phyloP scores from a whole-genome alignment of 2,113 vertebrate species.

The Phycodurus eques region DNA sequence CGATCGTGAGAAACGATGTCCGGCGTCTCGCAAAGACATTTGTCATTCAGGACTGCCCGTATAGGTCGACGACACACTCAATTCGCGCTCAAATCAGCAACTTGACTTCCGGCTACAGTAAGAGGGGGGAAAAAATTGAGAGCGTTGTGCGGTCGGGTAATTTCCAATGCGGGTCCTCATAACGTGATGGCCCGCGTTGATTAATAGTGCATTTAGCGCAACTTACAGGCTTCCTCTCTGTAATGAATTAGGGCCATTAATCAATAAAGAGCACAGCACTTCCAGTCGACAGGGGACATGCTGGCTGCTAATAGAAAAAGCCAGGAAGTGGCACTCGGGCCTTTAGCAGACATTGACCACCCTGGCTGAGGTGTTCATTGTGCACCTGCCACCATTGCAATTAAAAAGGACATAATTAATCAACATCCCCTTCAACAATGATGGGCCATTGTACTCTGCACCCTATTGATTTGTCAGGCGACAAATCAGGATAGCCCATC shows the following conservation, averaged over 20 bases:
- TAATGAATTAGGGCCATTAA: conserved; percentile 99
- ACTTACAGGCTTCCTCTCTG: conserved; percentile 91
- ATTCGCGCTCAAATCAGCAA: conserved; percentile 78
- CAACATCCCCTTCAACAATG: conserved; percentile 83
- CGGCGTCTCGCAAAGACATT: conserved; percentile 84
- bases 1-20: conserved; percentile 88
- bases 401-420: conserved; percentile 98
- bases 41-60: conserved; percentile 86
- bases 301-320: conserved; percentile 98
- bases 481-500: conserved; percentile 59
- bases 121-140: conserved; percentile 2
- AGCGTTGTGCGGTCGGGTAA: conserved; percentile 59
- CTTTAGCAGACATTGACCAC: conserved; percentile 90
- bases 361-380: conserved; percentile 86
- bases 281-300: conserved; percentile 94
- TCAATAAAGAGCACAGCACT: conserved; percentile 99
- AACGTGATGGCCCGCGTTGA: conserved; percentile 97
- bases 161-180: conserved; percentile 85
- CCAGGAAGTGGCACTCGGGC: conserved; percentile 77
- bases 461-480: conserved; percentile 81
- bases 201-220: conserved; percentile 99
- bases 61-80: conserved; percentile 92
- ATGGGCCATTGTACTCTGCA: conserved; percentile 86
- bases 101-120: conserved; percentile 72
- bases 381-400: conserved; percentile 92